Evolutionary conservation across 2,888 invertebrate species (phyloP).

Genomic region (Hypercompe scribonia): DNA sequence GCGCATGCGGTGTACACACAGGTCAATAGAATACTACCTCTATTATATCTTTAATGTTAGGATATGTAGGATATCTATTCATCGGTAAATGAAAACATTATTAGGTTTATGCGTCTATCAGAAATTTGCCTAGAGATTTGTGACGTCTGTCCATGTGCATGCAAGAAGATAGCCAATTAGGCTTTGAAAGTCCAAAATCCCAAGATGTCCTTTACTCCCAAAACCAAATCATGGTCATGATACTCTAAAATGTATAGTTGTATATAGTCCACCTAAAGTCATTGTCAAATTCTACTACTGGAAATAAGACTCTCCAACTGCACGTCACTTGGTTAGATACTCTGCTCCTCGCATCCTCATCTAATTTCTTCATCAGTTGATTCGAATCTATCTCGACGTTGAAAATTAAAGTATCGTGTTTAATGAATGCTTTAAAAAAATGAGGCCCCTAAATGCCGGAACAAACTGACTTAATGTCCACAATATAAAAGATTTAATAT

Average conservation of each 20-base stretch:
- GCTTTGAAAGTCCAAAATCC: not conserved
- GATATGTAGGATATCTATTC: not conserved
- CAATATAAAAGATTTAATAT: not conserved
- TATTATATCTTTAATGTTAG: constrained; percentile 13
- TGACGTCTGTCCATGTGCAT: not conserved
- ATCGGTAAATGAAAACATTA: not conserved
- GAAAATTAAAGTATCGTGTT: too few species aligned
- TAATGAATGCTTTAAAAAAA: too few species aligned
- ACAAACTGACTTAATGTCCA: too few species aligned
- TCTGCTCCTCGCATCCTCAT: too few species aligned
- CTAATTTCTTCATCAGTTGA: too few species aligned
- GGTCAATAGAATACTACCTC: constrained; percentile 22
- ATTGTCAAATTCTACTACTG: not conserved
- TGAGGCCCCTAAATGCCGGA: too few species aligned
- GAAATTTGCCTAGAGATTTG: not conserved
- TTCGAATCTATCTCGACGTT: not conserved
- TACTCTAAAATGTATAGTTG: too few species aligned
- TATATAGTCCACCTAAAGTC: not conserved
- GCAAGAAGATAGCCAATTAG: not conserved
- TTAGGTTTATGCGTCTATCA: not conserved
- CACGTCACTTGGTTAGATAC: too few species aligned
- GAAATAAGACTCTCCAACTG: too few species aligned
- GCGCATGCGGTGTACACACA: constrained; percentile 38
- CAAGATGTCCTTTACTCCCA: too few species aligned
- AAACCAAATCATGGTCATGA: too few species aligned